phyloP scores from a whole-genome alignment of 2,797 vertebrate species.

The Xerus rutilus region DNA sequence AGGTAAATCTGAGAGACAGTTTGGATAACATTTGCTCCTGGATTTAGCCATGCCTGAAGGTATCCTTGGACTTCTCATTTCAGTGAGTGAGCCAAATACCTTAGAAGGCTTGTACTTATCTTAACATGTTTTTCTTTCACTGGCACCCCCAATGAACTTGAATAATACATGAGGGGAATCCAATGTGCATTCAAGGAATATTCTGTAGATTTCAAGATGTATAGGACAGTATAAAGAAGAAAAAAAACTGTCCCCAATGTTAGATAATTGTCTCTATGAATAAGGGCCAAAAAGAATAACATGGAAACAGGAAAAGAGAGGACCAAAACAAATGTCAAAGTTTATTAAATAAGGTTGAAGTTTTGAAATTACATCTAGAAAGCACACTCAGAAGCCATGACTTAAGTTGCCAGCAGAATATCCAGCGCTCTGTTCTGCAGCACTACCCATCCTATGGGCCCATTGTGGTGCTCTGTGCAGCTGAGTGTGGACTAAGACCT shows the following conservation, averaged over 20 bases:
- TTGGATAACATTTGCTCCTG: not conserved
- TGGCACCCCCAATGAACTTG: not conserved
- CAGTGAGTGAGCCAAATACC: not conserved
- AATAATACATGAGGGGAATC: not conserved
- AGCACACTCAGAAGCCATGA: not conserved
- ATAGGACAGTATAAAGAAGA: not conserved
- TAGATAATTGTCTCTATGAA: not conserved
- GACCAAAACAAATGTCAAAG: not conserved
- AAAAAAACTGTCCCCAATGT: not conserved
- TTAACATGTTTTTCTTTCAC: not conserved
- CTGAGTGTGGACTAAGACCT: not conserved
- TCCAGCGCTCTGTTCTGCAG: not conserved
- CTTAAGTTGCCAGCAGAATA: not conserved
- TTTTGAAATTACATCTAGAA: not conserved
- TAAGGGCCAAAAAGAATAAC: not conserved
- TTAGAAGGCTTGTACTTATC: not conserved
- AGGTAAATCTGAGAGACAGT: not conserved
- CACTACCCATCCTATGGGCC: fast-evolving
- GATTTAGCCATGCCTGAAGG: not conserved
- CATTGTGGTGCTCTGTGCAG: not conserved
- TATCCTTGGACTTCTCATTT: not conserved
- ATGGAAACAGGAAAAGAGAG: not conserved
- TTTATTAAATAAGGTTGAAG: not conserved
- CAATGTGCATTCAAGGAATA: not conserved
- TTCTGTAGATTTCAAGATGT: not conserved